Evolutionary conservation across 1,140 invertebrate genomes (phyloP).

Genomic region (Ptiloglossa arizonensis): DNA sequence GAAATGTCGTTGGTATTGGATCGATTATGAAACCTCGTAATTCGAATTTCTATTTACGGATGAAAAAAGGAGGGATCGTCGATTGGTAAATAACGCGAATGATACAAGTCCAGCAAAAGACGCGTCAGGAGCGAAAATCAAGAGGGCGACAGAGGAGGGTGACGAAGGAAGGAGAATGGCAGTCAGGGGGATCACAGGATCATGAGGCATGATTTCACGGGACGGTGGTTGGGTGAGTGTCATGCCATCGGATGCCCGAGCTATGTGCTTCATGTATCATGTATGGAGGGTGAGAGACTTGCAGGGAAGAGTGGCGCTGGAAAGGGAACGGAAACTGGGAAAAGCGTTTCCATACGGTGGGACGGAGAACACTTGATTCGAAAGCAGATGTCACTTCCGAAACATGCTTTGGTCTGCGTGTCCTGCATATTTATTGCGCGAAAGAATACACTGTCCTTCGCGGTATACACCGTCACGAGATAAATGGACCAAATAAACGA

Average conservation of each 20-base stretch:
- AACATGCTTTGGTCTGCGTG: slow-evolving; percentile 46
- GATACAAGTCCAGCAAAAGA: slow-evolving; percentile 18
- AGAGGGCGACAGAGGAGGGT: slow-evolving; percentile 30
- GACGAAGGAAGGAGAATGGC: slow-evolving; percentile 14
- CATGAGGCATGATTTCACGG: slow-evolving; percentile 77
- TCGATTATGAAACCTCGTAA: neutral
- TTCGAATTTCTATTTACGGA: neutral
- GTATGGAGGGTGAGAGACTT: slow-evolving; percentile 56
- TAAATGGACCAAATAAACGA: slow-evolving; percentile 20
- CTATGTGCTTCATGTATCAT: slow-evolving; percentile 75
- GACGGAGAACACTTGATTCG: slow-evolving; percentile 57
- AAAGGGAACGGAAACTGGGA: slow-evolving; percentile 56
- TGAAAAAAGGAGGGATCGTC: neutral
- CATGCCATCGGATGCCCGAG: slow-evolving; percentile 69
- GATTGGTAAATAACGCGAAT: neutral
- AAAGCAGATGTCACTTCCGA: slow-evolving; percentile 64
- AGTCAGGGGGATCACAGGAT: slow-evolving; percentile 54
- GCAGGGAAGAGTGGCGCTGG: slow-evolving; percentile 26
- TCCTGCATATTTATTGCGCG: slow-evolving; percentile 50
- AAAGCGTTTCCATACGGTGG: slow-evolving; percentile 40
- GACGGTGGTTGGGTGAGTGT: slow-evolving; percentile 75
- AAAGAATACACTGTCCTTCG: slow-evolving; percentile 1
- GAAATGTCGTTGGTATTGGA: too few species aligned
- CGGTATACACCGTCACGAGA: neutral
- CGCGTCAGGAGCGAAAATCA: slow-evolving; percentile 32